phyloP scores from a whole-genome alignment of 2,888 invertebrate genomes.

The Zootermopsis nevadensis region DNA sequence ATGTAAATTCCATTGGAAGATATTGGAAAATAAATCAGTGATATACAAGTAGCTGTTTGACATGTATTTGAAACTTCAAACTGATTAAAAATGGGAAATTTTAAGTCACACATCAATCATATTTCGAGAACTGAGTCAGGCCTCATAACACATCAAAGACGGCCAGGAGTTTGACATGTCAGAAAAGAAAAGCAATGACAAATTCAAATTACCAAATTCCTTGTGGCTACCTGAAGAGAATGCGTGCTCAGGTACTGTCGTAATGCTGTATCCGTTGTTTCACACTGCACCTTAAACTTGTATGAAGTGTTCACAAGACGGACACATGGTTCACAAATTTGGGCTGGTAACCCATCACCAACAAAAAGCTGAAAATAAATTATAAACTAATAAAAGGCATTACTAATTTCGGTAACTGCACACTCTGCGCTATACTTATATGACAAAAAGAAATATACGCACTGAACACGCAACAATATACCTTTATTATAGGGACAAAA shows the following conservation, averaged over 20 bases:
- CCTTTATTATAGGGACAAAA: constrained; percentile 35
- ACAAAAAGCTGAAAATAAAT: constrained; percentile 15
- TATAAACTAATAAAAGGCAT: background rate
- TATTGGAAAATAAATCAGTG: too few relatives aligned
- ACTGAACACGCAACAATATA: background rate
- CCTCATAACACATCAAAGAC: too few relatives aligned
- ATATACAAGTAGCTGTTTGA: too few relatives aligned
- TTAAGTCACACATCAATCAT: too few relatives aligned
- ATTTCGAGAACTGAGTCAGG: too few relatives aligned
- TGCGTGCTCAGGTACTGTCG: constrained; percentile 8
- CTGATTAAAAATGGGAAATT: too few relatives aligned
- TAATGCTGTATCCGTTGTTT: constrained; percentile 16
- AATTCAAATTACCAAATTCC: background rate
- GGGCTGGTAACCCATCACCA: constrained; percentile 35
- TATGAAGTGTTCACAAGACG: constrained; percentile 21
- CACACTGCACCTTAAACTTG: constrained; percentile 33
- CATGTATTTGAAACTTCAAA: too few relatives aligned
- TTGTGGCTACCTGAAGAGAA: constrained; percentile 18
- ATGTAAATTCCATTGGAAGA: too few relatives aligned
- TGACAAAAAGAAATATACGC: background rate
- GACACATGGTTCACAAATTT: constrained; percentile 27
- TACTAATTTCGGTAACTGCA: background rate
- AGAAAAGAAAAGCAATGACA: too few relatives aligned
- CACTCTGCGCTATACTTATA: background rate
- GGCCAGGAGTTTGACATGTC: too few relatives aligned